Percentiles rank a stretch among this genome's conserved stretches.
Conservation (phyloP, 2,797 vertebrate species). For the Gymnopithys bicolor region DNA sequence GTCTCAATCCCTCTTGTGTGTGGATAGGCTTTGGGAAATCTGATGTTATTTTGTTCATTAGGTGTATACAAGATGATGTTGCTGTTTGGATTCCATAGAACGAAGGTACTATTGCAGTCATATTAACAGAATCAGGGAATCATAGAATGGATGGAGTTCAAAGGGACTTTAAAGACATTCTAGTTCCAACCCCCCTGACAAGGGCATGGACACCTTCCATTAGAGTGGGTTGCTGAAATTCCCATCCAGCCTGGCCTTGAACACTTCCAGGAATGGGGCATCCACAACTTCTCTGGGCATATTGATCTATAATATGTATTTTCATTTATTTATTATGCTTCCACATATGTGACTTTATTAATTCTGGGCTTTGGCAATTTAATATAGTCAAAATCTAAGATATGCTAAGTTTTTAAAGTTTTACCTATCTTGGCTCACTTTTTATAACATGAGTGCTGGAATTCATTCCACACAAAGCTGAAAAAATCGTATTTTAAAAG, state of each 20-base stretch:
- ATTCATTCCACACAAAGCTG: background rate
- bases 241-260: background rate
- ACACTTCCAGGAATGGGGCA: background rate
- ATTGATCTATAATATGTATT: conserved; percentile 56
- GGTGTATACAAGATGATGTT: background rate
- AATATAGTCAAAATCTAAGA: background rate
- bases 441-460: conserved; percentile 1
- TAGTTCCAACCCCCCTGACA: background rate
- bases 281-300: background rate
- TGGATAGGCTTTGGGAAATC: conserved; percentile 43
- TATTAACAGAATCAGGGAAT: background rate
- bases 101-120: conserved; percentile 31
- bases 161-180: background rate
- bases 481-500: background rate
- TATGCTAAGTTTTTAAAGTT: conserved; percentile 36
- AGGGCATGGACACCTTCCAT: background rate
- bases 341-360: conserved; percentile 43
- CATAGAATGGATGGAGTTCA: background rate
- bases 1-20: background rate
- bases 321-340: conserved; percentile 65
- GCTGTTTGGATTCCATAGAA: conserved; percentile 36
- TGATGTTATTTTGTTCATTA: conserved; percentile 42
- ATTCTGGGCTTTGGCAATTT: conserved; percentile 43
- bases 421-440: background rate
- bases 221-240: background rate